Conservation (phyloP, 1,140 invertebrate genomes). For the Diuraphis noxia region DNA sequence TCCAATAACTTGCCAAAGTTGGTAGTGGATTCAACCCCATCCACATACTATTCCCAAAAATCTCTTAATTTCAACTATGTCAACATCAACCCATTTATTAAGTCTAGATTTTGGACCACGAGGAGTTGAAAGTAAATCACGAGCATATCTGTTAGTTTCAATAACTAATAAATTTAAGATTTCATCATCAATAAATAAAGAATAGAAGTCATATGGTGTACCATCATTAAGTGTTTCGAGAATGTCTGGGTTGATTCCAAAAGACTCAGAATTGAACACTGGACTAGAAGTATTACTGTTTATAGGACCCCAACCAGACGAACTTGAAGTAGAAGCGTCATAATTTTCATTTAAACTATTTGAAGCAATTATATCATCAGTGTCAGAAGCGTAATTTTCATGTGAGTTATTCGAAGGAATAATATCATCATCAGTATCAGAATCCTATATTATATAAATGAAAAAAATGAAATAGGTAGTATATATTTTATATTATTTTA, state of each 20-base stretch:
- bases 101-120: slow-evolving; percentile 45
- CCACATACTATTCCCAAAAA: slow-evolving; percentile 57
- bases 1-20: slow-evolving; percentile 38
- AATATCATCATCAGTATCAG: slow-evolving; percentile 7
- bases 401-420: slow-evolving; percentile 9
- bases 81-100: slow-evolving; percentile 49
- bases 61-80: slow-evolving; percentile 56
- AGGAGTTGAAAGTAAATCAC: slow-evolving; percentile 3
- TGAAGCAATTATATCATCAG: not conserved
- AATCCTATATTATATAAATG: slow-evolving; percentile 21
- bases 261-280: not conserved
- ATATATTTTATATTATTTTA: not conserved
- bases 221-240: not conserved
- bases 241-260: slow-evolving; percentile 22
- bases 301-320: slow-evolving; percentile 2
- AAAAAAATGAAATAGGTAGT: not conserved
- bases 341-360: not conserved
- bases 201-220: slow-evolving; percentile 11
- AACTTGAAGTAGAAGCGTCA: not conserved
- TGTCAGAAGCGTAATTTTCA: slow-evolving; percentile 4
- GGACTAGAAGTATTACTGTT: slow-evolving; percentile 10
- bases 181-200: slow-evolving; percentile 40
- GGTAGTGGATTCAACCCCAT: slow-evolving; percentile 55
- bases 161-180: slow-evolving; percentile 55
- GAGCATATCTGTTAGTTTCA: slow-evolving; percentile 57